Evolutionary conservation across 2,113 vertebrate species (phyloP).

Genomic region (Peucedramus taeniatus): DNA sequence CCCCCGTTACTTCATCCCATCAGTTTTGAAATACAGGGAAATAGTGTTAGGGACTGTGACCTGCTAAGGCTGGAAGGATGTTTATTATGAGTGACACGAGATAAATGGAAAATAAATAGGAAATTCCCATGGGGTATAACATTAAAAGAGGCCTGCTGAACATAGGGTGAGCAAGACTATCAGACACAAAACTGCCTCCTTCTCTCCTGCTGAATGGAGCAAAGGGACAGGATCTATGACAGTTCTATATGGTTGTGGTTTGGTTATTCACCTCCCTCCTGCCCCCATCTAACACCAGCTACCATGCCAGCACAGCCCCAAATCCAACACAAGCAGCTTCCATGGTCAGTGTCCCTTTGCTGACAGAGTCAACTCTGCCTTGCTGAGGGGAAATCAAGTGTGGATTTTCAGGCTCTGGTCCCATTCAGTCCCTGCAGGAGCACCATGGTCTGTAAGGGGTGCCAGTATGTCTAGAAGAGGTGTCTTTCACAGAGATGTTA

Average conservation of each 20-base stretch:
- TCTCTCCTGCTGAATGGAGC: not conserved
- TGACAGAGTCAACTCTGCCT: not conserved
- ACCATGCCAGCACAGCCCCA: not conserved
- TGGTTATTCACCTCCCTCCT: not conserved
- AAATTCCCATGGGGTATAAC: not conserved
- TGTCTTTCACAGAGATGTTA: not conserved
- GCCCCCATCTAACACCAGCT: not conserved
- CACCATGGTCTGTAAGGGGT: not conserved
- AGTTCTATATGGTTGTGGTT: not conserved
- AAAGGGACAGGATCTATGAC: not conserved
- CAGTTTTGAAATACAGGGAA: not conserved
- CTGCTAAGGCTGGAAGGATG: not conserved
- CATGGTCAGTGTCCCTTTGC: not conserved
- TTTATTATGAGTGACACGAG: not conserved
- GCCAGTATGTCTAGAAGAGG: not conserved
- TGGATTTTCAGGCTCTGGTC: not conserved
- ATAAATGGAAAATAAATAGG: not conserved
- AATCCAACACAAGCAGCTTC: not conserved
- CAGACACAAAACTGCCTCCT: not conserved
- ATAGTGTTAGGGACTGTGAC: not conserved
- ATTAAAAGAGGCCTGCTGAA: not conserved
- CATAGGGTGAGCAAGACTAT: not conserved
- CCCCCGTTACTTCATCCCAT: not conserved
- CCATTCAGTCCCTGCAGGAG: not conserved
- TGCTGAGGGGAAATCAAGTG: fast-evolving